Conservation (phyloP, 2,113 vertebrate species). For the Pteruthius melanotis region DNA sequence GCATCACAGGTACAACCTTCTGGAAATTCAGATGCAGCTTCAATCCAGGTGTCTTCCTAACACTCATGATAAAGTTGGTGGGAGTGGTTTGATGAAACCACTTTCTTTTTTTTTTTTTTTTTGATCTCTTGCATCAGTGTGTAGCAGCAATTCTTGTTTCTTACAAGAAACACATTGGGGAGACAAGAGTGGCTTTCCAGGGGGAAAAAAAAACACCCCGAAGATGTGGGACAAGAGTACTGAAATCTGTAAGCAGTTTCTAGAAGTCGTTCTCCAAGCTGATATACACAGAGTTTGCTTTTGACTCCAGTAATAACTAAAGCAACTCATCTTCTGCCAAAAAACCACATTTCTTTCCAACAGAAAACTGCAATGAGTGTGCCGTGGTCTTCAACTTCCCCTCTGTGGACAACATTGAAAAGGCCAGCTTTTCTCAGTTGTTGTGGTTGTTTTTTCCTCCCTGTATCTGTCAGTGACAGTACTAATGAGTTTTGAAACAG, state of each 20-base stretch:
- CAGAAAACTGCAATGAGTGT: not conserved
- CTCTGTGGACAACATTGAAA: not conserved
- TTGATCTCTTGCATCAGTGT: not conserved
- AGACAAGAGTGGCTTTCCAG: not conserved
- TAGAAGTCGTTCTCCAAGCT: not conserved
- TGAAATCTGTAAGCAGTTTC: not conserved
- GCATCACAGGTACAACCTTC: not conserved
- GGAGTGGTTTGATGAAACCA: not conserved
- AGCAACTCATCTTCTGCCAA: not conserved
- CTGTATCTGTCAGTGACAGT: not conserved
- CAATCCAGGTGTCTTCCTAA: not conserved
- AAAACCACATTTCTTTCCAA: constrained; percentile 2
- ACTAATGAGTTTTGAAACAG: constrained; percentile 2
- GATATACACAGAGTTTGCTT: not conserved
- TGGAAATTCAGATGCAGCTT: not conserved
- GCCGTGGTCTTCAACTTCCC: not conserved
- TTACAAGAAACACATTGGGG: not conserved
- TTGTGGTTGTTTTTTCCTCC: not conserved
- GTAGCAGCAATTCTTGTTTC: not conserved
- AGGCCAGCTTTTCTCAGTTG: not conserved
- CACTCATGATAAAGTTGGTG: not conserved
- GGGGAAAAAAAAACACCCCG: not conserved
- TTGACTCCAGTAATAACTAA: not conserved
- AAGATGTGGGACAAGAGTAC: not conserved
- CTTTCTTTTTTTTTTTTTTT: too few species aligned